Evolutionary conservation across 37 sponge, comb jelly and placozoan species (phyloP).

Genomic region (Aplysina aerophoba): DNA sequence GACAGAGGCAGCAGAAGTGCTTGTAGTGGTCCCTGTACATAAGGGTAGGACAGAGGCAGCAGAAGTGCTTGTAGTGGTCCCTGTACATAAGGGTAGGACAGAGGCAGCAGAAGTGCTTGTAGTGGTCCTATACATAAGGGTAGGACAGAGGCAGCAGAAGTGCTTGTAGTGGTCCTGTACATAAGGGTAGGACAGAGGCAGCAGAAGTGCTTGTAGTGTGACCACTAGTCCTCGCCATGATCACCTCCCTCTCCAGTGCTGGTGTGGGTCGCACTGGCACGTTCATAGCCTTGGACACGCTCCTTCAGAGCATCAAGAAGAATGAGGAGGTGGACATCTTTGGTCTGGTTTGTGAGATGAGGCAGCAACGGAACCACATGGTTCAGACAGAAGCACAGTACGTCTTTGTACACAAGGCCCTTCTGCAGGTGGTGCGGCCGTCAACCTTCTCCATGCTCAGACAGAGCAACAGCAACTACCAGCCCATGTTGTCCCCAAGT

Average conservation of each 20-base stretch:
- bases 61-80: too few relatives aligned
- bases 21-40: too few relatives aligned
- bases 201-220: too few relatives aligned
- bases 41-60: too few relatives aligned
- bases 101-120: too few relatives aligned
- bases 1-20: too few relatives aligned
- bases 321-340: conserved; percentile 76
- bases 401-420: conserved; percentile 83
- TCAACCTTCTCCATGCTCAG: neutral
- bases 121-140: too few relatives aligned
- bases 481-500: conserved; percentile 15
- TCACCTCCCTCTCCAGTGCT: conserved; percentile 65
- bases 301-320: conserved; percentile 77
- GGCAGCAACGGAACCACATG: conserved; percentile 90
- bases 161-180: too few relatives aligned
- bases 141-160: too few relatives aligned
- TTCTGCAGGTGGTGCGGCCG: conserved; percentile 56
- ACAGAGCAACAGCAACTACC: conserved; percentile 13
- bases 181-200: too few relatives aligned
- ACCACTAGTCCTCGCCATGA: neutral
- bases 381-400: conserved; percentile 93
- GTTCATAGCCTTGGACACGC: conserved; percentile 80
- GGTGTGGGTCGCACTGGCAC: conserved; percentile 92
- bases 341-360: conserved; percentile 85
- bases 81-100: too few relatives aligned